A percentile compares a stretch with the other conserved stretches of the same genome.
Conservation (phyloP, 2,888 invertebrate species). For the Campoplex capitator region DNA sequence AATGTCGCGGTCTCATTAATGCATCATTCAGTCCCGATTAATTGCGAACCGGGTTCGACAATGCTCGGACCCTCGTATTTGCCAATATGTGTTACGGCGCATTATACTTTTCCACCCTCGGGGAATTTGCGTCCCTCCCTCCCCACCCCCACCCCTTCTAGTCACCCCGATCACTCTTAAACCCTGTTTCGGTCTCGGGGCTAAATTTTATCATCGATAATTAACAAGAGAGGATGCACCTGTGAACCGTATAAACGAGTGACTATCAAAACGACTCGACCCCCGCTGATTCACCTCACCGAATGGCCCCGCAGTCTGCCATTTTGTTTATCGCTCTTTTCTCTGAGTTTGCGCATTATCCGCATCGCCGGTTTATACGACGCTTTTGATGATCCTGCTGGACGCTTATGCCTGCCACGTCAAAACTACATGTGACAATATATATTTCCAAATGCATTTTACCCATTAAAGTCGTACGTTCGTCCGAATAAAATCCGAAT, state of each 20-base stretch:
- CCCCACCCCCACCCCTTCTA: background rate
- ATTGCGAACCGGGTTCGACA: constrained; percentile 51
- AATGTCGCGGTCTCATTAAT: constrained; percentile 66
- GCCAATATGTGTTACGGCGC: constrained; percentile 11
- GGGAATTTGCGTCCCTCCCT: background rate
- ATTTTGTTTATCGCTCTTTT: constrained; percentile 17
- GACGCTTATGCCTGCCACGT: background rate
- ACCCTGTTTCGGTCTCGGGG: constrained; percentile 20
- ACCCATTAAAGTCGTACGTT: constrained; percentile 42
- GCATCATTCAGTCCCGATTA: constrained; percentile 63
- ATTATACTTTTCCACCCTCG: constrained; percentile 55
- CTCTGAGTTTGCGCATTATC: background rate
- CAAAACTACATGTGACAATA: constrained; percentile 26
- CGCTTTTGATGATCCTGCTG: constrained; percentile 33
- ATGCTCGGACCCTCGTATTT: background rate
- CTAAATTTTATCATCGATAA: constrained; percentile 50
- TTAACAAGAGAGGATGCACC: constrained; percentile 43
- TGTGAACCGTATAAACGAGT: background rate
- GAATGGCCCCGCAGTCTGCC: background rate
- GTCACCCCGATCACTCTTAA: constrained; percentile 18
- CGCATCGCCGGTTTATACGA: constrained; percentile 44
- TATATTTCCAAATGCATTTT: constrained; percentile 44
- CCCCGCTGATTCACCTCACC: background rate
- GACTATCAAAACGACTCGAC: constrained; percentile 9
- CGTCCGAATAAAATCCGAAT: constrained; percentile 1